Evolutionary conservation across 2,113 vertebrate species (phyloP), one percentile per base, ranked within the genome.

Genomic region (Calcarius ornatus): DNA sequence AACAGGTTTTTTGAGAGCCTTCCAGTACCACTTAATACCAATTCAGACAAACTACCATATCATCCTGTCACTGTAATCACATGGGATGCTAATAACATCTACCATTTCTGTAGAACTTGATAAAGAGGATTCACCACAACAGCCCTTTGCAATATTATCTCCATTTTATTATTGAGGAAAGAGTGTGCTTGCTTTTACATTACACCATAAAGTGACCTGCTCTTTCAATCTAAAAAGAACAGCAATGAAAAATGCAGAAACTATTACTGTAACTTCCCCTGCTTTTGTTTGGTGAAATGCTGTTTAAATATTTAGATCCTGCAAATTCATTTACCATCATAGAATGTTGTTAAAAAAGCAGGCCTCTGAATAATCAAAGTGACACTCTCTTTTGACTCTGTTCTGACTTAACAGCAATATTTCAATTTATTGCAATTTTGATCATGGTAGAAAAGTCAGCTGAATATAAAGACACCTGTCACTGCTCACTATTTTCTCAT

Each of bases 11-110:
- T 70, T 82, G 68, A 88, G 66, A 92, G 82, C 90, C 38, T 90
- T 90, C 81, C 60, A 94, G 76, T 80, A 71, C 43, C 80, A 86
- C 85, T 96, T 93, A 95, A 73, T 86, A 77, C n/a, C 59, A 88
- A 47, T 92, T 94, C 79, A 94, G 93, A 88, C 73, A 88, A 94
- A 97, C 64, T 90, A 92, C 53, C 72, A 24, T 14, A 88, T 95
- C 90, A 88, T 88, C 68, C 80, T 88, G 72, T 88, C 92, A 93
- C 64, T 90, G 33, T 86, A 95, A 93, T 90, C 93, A 94, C 82
- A 90, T 38, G 75, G 81, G 92, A 90, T 80, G 47, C 54, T 90
- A 93, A 88, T 80, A 92, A 71, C 20, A 6, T 28, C 90, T 80
- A 95, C 71, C 25, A 40, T 82, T 94, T 88, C 90, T 63, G 79